These are phyloP conservation scores for Orthosia gothica DNA, from an alignment of 2,888 invertebrate species.

Conservation along the genomic window DNA sequence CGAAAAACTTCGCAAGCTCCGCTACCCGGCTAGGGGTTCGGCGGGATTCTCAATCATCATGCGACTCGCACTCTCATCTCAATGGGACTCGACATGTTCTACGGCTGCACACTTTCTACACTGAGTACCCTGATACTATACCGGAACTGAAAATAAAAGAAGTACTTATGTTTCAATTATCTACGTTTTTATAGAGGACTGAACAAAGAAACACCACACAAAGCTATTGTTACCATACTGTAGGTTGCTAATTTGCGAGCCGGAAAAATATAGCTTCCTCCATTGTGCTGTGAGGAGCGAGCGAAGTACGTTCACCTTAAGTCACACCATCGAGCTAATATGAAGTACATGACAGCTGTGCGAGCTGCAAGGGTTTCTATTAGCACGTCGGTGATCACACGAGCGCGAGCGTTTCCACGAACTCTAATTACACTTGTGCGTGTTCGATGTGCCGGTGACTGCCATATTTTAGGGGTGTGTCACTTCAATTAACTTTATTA, in stretches of 20 bases:
- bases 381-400: slow-evolving; percentile 10
- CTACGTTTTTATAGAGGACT: background rate
- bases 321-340: background rate
- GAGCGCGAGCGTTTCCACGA: slow-evolving; percentile 31
- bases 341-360: background rate
- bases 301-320: background rate
- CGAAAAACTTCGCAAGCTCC: background rate
- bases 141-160: background rate
- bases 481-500: slow-evolving; percentile 11
- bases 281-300: background rate
- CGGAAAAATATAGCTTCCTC: background rate
- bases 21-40: background rate
- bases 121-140: background rate
- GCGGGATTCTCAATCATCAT: too few relatives aligned
- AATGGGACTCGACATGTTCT: background rate
- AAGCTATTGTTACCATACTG: background rate
- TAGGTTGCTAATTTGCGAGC: background rate
- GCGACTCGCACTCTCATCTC: too few relatives aligned
- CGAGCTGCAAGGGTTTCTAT: slow-evolving; percentile 10
- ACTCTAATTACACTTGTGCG: slow-evolving; percentile 14
- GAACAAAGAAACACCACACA: background rate
- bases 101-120: background rate
- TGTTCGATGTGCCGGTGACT: background rate
- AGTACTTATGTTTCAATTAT: background rate
- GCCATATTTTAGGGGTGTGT: background rate